These are phyloP conservation scores for Rhombomys opimus DNA, from an alignment of 2,113 vertebrate species.

Conservation along the genomic window DNA sequence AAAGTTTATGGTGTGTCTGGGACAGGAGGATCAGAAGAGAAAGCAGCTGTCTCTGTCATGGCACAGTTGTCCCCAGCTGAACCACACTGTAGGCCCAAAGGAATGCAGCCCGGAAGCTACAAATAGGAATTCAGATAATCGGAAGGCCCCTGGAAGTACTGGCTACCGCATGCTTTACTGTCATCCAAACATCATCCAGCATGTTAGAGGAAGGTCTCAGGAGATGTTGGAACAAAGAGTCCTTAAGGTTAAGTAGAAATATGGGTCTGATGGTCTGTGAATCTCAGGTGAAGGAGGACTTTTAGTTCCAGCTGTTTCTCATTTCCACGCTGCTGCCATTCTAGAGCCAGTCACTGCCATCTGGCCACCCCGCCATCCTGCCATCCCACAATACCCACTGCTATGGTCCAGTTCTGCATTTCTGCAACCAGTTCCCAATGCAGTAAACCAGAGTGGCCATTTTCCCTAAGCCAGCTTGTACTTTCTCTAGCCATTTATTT, in stretches of 20 bases:
- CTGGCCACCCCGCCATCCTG: too few relatives aligned
- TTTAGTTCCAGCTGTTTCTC: background rate
- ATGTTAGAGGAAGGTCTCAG: constrained; percentile 39
- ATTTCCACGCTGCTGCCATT: background rate
- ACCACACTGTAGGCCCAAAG: background rate
- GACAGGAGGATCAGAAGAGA: background rate
- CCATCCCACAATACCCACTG: background rate
- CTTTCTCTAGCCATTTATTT: background rate
- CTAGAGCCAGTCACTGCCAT: background rate
- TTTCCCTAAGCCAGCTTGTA: background rate
- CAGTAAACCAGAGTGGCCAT: background rate
- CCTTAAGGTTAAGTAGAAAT: constrained; percentile 14
- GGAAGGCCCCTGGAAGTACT: background rate
- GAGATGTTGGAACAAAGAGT: background rate
- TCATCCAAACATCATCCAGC: background rate
- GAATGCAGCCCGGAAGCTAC: background rate
- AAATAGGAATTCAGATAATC: background rate
- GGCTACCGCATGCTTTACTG: background rate
- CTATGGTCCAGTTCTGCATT: background rate
- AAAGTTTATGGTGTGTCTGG: rapidly evolving
- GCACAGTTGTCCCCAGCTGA: background rate
- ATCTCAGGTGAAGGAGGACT: background rate
- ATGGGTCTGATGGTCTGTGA: background rate
- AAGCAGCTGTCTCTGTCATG: background rate
- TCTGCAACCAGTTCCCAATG: background rate